Percentiles rank a stretch among this genome's conserved stretches.
Evolutionary conservation across 2,888 invertebrate genomes (phyloP).

Genomic region (Orchesellides sinensis): DNA sequence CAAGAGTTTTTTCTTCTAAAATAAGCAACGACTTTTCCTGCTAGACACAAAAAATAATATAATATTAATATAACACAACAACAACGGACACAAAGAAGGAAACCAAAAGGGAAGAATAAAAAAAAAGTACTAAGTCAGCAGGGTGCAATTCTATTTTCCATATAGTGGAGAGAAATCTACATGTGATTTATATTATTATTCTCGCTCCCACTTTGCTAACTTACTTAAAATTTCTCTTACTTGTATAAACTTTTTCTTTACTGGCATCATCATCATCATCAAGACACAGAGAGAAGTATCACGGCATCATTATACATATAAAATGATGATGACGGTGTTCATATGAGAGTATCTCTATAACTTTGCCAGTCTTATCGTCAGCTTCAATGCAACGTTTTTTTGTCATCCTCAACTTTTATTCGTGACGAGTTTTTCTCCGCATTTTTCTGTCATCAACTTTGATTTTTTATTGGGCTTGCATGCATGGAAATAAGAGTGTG

Average conservation of each 20-base stretch:
- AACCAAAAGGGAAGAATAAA: neutral
- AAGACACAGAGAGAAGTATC: no score
- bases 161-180: conserved; percentile 60
- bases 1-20: neutral
- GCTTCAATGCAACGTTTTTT: neutral
- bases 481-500: no score
- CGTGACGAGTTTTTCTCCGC: conserved; percentile 31
- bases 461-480: no score
- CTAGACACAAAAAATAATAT: conserved; percentile 5
- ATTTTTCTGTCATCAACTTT: conserved; percentile 21
- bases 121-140: conserved; percentile 61
- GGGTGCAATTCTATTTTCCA: conserved; percentile 68
- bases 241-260: neutral
- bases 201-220: conserved; percentile 42
- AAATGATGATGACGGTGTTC: conserved; percentile 43
- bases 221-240: conserved; percentile 30
- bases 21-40: neutral
- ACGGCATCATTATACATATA: conserved; percentile 17
- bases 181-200: conserved; percentile 66
- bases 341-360: conserved; percentile 36
- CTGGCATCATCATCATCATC: conserved; percentile 33
- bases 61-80: conserved; percentile 7
- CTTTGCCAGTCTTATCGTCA: conserved; percentile 9
- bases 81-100: neutral
- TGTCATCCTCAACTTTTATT: conserved; percentile 30